phyloP scores from a whole-genome alignment of 2,113 vertebrate genomes.

The Rutilus rutilus region DNA sequence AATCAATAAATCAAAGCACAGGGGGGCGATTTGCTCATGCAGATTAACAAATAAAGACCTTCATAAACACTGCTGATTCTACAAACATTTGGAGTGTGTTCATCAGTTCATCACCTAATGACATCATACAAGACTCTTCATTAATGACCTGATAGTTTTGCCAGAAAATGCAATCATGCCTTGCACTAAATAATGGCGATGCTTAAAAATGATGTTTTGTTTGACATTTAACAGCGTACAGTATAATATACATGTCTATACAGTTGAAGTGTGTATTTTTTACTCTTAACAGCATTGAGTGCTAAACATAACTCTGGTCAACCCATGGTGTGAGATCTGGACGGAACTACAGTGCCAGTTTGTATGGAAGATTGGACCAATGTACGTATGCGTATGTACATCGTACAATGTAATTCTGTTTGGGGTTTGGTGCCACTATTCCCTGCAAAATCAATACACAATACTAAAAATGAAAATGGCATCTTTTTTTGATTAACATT shows the following conservation, averaged over 20 bases:
- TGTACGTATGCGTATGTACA: too few relatives aligned
- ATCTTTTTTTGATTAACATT: too few relatives aligned
- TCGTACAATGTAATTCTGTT: too few relatives aligned
- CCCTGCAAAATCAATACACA: too few relatives aligned
- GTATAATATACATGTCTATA: not conserved
- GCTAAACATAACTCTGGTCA: too few relatives aligned
- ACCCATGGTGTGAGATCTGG: too few relatives aligned
- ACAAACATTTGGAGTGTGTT: not conserved
- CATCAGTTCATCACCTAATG: not conserved
- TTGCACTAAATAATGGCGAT: not conserved
- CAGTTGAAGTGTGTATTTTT: too few relatives aligned
- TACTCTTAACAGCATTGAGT: too few relatives aligned
- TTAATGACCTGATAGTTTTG: not conserved
- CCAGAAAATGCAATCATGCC: not conserved
- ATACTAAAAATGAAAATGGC: too few relatives aligned
- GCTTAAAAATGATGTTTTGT: not conserved
- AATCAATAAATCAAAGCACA: conserved; percentile 29
- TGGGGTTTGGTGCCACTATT: too few relatives aligned
- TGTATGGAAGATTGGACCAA: too few relatives aligned
- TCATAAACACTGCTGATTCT: conserved; percentile 7
- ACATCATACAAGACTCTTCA: not conserved
- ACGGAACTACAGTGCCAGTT: too few relatives aligned
- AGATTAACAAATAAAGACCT: not conserved
- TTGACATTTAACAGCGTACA: not conserved
- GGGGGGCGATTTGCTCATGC: not conserved